phyloP scores from a whole-genome alignment of 1,140 invertebrate species.

The Melipona quadrifasciata region DNA sequence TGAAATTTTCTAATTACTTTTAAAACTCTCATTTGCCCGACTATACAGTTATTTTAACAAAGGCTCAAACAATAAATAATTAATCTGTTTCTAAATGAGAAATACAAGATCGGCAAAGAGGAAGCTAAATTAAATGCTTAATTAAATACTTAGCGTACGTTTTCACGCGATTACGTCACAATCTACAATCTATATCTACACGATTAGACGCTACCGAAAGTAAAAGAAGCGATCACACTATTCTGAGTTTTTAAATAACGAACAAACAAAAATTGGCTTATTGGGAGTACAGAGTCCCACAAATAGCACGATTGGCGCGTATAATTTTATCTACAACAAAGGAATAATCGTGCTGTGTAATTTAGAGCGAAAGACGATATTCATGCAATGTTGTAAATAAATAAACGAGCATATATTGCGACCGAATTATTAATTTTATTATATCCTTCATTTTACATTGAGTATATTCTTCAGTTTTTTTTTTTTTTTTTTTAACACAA shows the following conservation, averaged over 20 bases:
- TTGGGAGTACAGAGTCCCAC: not conserved
- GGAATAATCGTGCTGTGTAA: not conserved
- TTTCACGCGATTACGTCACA: not conserved
- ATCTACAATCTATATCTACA: not conserved
- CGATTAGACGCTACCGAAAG: not conserved
- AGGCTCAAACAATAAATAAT: slow-evolving; percentile 15
- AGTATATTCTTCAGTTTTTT: not conserved
- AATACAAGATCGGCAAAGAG: not conserved
- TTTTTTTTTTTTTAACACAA: not conserved
- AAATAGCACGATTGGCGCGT: not conserved
- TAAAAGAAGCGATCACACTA: not conserved
- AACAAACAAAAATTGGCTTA: slow-evolving; percentile 1
- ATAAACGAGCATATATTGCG: not conserved
- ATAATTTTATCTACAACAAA: not conserved
- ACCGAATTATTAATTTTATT: slow-evolving; percentile 2
- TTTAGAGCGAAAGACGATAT: not conserved
- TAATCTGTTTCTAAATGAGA: not conserved
- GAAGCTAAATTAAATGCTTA: not conserved
- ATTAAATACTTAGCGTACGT: not conserved
- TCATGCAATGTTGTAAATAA: slow-evolving; percentile 1
- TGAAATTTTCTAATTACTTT: not conserved
- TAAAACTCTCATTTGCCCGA: not conserved
- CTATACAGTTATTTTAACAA: not conserved
- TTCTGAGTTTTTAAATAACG: not conserved
- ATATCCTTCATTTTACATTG: not conserved